Base-by-base conservation (phyloP, 1,140 invertebrate species). In the Leptopilina boulardi region DNA sequence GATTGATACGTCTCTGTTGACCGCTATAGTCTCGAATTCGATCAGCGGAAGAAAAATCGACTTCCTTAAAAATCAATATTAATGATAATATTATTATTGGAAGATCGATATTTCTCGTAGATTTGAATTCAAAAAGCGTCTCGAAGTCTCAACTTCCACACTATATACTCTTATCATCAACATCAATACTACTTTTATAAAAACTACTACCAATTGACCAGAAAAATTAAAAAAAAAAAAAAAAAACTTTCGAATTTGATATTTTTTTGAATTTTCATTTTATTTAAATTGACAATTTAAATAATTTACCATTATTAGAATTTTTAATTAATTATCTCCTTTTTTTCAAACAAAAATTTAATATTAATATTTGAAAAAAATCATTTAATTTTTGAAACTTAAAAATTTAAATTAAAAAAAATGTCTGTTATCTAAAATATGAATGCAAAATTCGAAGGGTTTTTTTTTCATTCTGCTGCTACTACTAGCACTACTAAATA, bases 121-220 rank as follows among this genome's bases (percentile, higher is more conserved):
- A 77, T 78, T 81, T 77, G 80, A 77, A 78, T 82, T 81, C 77
- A 80, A 83, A 80, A 44, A 66, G 59, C 80, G 78, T 73, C 78
- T 78, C 80, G 82, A 85, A 85, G 86, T 88, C 85, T 90, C 86
- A 84, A 89, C 90, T 91, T 91, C 89, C 90, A 91, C 89, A 90
- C 89, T 88, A 84, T n/a, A n/a, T 85, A 89, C 89, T 90, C 87
- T 84, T 84, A 87, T 83, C 84, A 88, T 80, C 80, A 80, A 78
- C 77, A 83, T 81, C 79, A 73, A 76, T 82, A 84, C 78, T 84
- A 80, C 80, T 80, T 77, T 79, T 81, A 51, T 81, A 84, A 78
- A 80, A 77, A 82, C 51, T 83, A 84, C 77, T 82, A 84, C 75
- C 71, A 76, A 71, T 78, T 79, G 56, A 10, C 5, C 21, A 38